A percentile compares a stretch with the other conserved stretches of the same genome.
Evolutionary conservation across 2,888 invertebrate species (phyloP).

Genomic region (Neoscelio sp.): DNA sequence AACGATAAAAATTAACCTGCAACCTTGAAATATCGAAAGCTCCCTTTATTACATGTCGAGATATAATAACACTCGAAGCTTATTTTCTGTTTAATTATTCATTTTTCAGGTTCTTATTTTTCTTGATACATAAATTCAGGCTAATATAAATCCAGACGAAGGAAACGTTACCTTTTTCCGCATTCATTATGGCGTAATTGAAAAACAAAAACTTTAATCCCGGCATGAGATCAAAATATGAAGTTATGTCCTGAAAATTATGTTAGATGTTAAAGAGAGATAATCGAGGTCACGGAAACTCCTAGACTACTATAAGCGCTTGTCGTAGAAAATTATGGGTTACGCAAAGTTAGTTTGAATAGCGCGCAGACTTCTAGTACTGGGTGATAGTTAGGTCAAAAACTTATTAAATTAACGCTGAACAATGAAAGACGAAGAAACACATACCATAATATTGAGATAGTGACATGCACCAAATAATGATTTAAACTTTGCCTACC

Average conservation of each 20-base stretch:
- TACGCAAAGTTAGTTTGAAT: slow-evolving; percentile 58
- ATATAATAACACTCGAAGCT: no score
- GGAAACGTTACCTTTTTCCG: slow-evolving; percentile 1
- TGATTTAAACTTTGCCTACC: neutral
- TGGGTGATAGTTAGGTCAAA: slow-evolving; percentile 51
- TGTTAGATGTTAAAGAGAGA: slow-evolving; percentile 62
- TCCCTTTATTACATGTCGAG: no score
- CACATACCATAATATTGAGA: neutral
- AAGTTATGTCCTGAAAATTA: slow-evolving; percentile 62
- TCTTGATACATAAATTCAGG: no score
- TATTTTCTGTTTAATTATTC: no score
- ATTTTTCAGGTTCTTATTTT: no score
- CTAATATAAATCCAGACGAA: no score
- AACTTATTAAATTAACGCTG: slow-evolving; percentile 60
- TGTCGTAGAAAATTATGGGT: slow-evolving; percentile 62
- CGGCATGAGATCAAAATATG: slow-evolving; percentile 31
- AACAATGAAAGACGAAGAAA: slow-evolving; percentile 43
- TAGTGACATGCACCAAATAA: neutral
- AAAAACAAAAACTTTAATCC: slow-evolving; percentile 51
- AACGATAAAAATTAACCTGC: neutral
- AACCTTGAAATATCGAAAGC: no score
- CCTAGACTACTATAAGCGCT: slow-evolving; percentile 56
- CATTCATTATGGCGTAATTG: slow-evolving; percentile 43
- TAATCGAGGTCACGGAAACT: slow-evolving; percentile 63
- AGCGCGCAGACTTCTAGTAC: slow-evolving; percentile 45